A percentile compares a stretch with the other conserved stretches of the same genome.
phyloP scores from a whole-genome alignment of 2,113 vertebrate species.

The Oxygymnocypris stewartii region DNA sequence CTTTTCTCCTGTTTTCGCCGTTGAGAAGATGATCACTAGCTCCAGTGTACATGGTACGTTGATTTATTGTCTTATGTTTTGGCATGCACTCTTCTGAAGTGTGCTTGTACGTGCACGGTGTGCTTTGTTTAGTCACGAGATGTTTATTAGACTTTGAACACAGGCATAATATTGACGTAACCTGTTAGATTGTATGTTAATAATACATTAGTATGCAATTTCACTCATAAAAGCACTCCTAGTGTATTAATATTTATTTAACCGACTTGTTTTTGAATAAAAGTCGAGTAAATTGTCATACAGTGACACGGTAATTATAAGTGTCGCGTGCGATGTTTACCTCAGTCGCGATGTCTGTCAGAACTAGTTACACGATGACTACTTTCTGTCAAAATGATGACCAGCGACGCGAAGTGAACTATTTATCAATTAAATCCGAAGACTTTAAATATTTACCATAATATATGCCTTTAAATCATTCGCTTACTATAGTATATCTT shows the following conservation, averaged over 20 bases:
- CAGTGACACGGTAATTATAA: not conserved
- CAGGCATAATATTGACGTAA: not conserved
- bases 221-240: not conserved
- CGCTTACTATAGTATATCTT: not conserved
- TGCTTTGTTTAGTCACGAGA: not conserved
- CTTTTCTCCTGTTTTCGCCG: slow-evolving; percentile 66
- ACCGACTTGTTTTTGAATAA: not conserved
- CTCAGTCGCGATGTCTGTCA: not conserved
- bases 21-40: slow-evolving; percentile 99
- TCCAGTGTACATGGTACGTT: slow-evolving; percentile 99
- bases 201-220: not conserved
- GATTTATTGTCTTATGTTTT: slow-evolving; percentile 71
- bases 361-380: not conserved
- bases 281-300: not conserved
- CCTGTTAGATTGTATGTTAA: slow-evolving; percentile 28
- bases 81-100: not conserved
- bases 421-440: not conserved
- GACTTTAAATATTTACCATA: not conserved
- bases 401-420: not conserved
- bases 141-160: not conserved
- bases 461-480: not conserved
- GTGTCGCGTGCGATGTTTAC: slow-evolving; percentile 3
- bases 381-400: not conserved
- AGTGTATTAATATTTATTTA: not conserved
- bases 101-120: not conserved